Evolutionary conservation across 2,888 invertebrate species (phyloP), one percentile per base, ranked within the genome.

Genomic region (Ornithoptera priamus): DNA sequence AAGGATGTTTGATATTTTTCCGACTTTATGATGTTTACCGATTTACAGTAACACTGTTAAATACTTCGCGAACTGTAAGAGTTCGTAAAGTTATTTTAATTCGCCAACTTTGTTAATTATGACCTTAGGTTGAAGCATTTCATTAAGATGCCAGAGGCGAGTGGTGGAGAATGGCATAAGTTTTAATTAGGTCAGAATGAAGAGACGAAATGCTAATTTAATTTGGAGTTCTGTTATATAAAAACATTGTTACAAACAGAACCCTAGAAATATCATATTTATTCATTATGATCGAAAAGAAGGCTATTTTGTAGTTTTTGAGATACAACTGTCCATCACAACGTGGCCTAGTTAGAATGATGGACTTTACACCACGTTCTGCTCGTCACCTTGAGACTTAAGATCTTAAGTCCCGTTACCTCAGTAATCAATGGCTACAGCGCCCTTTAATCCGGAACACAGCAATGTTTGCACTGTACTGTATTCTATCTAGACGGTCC

Each of bases 71-170:
- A 69, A 60, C 60, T 64, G 58, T 22, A 15, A 22, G 58, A 58
- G 58, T 20, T 30, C 7, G 56, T 57, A 53, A 64, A 69, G 68
- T 69, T 69, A 69, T 69, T 69, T 69, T 69, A 65, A 69, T 64
- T 60, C 59, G 36, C 42, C 22, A 69, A 69, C 64, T 69, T 69
- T 69, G 60, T 68, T 69, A 69, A 69, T 69, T 69, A 69, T 69
- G 68, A 69, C 64, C 68, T 61, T 65, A 69, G 68, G 64, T 69
- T 69, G 56, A 42, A 62, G 60, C 60, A 64, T 67, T 69, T 69
- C 68, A 69, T 69, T 69, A 69, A 69, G 68, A 64, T 64, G 64
- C 64, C 64, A 56, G 64, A 30, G 56, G 64, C 64, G 56, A 64
- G 53, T 53, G 64, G 53, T 53, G 17, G 39, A 42, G 68, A 65